Evolutionary conservation across 2,888 invertebrate genomes (phyloP).

Genomic region (Zygaena filipendulae): DNA sequence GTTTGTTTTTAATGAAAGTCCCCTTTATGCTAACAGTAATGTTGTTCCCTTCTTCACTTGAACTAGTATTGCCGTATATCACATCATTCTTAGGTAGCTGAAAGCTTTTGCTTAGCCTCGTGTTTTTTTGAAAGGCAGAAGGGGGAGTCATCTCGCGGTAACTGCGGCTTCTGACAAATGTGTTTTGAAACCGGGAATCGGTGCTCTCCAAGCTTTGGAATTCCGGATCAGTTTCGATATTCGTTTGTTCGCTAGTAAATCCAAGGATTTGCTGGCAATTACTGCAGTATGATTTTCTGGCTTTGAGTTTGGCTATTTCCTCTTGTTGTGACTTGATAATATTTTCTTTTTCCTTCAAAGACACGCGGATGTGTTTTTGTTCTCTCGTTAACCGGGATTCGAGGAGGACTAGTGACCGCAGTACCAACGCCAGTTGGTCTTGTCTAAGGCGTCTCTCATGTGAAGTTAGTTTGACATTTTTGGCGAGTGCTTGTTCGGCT

Average conservation of each 20-base stretch:
- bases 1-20: slow-evolving; percentile 70
- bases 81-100: slow-evolving; percentile 57
- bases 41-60: slow-evolving; percentile 60
- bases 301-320: slow-evolving; percentile 74
- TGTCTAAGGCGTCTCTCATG: slow-evolving; percentile 73
- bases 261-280: slow-evolving; percentile 62
- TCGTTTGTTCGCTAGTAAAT: slow-evolving; percentile 63
- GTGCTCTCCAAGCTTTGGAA: slow-evolving; percentile 64
- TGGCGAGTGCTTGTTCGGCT: slow-evolving; percentile 69
- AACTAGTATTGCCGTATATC: slow-evolving; percentile 57
- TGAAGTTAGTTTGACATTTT: slow-evolving; percentile 69
- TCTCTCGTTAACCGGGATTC: slow-evolving; percentile 79
- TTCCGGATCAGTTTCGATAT: slow-evolving; percentile 63
- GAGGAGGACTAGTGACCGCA: slow-evolving; percentile 75
- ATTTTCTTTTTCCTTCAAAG: slow-evolving; percentile 76
- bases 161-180: slow-evolving; percentile 59
- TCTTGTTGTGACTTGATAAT: slow-evolving; percentile 76
- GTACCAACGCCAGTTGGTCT: slow-evolving; percentile 76
- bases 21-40: slow-evolving; percentile 49
- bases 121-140: slow-evolving; percentile 62
- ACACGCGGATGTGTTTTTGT: slow-evolving; percentile 75
- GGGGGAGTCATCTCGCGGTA: slow-evolving; percentile 61
- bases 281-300: slow-evolving; percentile 57
- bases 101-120: slow-evolving; percentile 62
- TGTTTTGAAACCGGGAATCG: slow-evolving; percentile 58